These are phyloP conservation scores for Oryzias javanicus DNA, from an alignment of 2,113 vertebrate species.

Conservation along the genomic window DNA sequence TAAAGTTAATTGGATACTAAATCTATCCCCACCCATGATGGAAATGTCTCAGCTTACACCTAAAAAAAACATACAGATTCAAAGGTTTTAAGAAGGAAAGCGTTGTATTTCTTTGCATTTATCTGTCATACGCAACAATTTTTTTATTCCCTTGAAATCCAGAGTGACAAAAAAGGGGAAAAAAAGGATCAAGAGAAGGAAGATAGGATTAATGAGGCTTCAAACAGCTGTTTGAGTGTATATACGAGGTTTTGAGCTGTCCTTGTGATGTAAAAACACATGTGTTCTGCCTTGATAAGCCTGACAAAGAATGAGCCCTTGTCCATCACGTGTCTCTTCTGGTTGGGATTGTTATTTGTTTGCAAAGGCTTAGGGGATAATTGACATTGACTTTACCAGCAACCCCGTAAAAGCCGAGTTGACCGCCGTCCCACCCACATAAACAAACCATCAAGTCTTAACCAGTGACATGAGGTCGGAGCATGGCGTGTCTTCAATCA, in stretches of 20 bases:
- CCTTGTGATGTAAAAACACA: constrained; percentile 55
- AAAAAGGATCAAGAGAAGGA: constrained; percentile 23
- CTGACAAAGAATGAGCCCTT: constrained; percentile 54
- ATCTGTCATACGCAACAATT: constrained; percentile 28
- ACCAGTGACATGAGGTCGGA: constrained; percentile 17
- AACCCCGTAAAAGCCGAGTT: constrained; percentile 14
- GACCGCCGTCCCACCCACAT: constrained; percentile 12
- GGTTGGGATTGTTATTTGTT: constrained; percentile 42
- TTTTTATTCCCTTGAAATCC: constrained; percentile 40
- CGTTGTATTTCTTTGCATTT: constrained; percentile 3
- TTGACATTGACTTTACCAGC: constrained; percentile 4
- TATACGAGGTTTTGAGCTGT: constrained; percentile 57
- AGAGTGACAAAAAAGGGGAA: constrained; percentile 33
- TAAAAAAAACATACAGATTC: constrained; percentile 10
- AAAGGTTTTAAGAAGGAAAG: background rate
- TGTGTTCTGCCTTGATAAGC: constrained; percentile 71
- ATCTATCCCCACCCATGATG: no score
- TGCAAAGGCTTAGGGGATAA: constrained; percentile 53
- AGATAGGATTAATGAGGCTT: constrained; percentile 26
- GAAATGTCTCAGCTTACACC: no score
- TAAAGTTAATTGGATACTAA: no score
- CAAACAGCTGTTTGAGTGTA: constrained; percentile 50
- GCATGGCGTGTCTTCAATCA: constrained; percentile 19
- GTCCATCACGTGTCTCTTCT: constrained; percentile 64
- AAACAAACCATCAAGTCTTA: constrained; percentile 19